Evolutionary conservation across 2,888 invertebrate genomes (phyloP), one percentile per base, ranked within the genome.

Genomic region (Tipula lateralis): DNA sequence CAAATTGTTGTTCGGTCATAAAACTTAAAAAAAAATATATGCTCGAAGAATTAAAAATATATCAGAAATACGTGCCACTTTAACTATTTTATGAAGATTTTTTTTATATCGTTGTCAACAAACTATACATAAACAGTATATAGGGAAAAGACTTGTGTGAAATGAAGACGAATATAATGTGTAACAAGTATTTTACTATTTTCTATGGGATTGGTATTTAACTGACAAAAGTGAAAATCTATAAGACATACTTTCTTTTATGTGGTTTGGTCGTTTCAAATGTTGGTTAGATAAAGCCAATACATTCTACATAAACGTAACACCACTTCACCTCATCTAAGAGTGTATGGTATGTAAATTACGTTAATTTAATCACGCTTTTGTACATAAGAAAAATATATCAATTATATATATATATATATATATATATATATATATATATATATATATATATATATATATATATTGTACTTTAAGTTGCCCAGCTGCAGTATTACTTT

Each of bases 401-500:
- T 39, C 24, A 66, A 66, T 66, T 66, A n/a, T 2, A 2, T 66
- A 24, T 50, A n/a, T 36, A 36, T 36, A 34, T 9, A 1, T 36
- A 36, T 9, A 36, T 36, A 9, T 36, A 36, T 9, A n/a, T 36
- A 36, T 36, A 34, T 9, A 1, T 36, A 36, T 9, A 36, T 36
- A 9, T 36, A 36, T 66, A n/a, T 2, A 2, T 66, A 24, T 50
- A n/a, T 36, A 36, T 36, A 34, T 9, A 1, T 36, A 36, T 9
- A 36, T 36, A 9, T 36, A 36, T 9, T n/a, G n/a, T n/a, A n/a
- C n/a, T 24, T 66, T 66, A 24, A 24, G 66, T 24, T 66, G 66
- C 66, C 66, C 66, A 66, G 66, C 66, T 66, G 66, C 66, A 66
- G 19, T 66, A 66, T 66, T 66, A 66, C 66, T 66, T 66, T 66